These are phyloP conservation scores for Pyrrhia umbra DNA, from an alignment of 2,888 invertebrate species.

Conservation along the genomic window DNA sequence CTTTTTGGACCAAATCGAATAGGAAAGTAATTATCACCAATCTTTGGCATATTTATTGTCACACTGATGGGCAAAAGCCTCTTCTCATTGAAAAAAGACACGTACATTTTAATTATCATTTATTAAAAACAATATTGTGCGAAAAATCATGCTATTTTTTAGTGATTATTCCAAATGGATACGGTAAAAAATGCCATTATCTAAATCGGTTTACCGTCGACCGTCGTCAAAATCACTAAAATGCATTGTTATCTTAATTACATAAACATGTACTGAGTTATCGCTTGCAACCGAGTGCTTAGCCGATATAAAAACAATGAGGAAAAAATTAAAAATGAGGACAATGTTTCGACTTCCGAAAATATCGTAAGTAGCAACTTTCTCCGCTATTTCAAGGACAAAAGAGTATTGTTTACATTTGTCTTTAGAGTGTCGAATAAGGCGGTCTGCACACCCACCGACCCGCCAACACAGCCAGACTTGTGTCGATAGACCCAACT, in stretches of 20 bases:
- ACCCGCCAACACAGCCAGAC: background rate
- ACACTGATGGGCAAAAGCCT: background rate
- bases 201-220: slow-evolving; percentile 26
- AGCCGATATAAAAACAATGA: background rate
- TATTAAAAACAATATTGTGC: background rate
- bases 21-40: background rate
- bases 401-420: slow-evolving; percentile 53
- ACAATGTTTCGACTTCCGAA: background rate
- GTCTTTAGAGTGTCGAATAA: slow-evolving; percentile 31
- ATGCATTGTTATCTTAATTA: slow-evolving; percentile 38
- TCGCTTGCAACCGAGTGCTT: background rate
- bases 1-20: slow-evolving; percentile 20
- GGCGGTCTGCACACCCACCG: background rate
- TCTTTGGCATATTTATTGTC: no score
- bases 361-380: slow-evolving; percentile 42
- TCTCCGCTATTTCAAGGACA: slow-evolving; percentile 59
- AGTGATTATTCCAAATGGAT: background rate
- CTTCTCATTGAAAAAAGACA: no score
- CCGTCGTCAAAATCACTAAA: slow-evolving; percentile 18
- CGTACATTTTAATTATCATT: no score
- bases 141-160: background rate
- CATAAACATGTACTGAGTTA: slow-evolving; percentile 2
- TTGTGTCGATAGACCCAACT: background rate
- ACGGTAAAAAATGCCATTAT: slow-evolving; percentile 22
- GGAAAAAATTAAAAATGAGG: background rate